Conservation (phyloP, 2,113 vertebrate species). For the Polypterus senegalus region DNA sequence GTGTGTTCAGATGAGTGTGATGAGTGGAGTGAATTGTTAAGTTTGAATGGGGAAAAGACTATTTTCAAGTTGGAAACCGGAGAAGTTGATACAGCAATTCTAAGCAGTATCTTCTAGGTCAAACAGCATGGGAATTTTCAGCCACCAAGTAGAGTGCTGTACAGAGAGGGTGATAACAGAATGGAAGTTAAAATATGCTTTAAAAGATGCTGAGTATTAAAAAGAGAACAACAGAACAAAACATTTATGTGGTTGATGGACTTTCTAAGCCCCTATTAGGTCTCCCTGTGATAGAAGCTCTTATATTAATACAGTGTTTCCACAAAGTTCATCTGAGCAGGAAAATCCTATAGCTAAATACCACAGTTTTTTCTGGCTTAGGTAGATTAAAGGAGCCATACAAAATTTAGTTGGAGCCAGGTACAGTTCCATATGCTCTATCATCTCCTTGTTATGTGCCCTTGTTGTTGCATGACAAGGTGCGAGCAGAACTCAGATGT, state of each 20-base stretch:
- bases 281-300: background rate
- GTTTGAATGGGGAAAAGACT: no score
- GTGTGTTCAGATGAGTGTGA: no score
- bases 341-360: conserved; percentile 7
- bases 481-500: background rate
- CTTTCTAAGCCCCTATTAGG: conserved; percentile 8
- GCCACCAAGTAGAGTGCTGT: conserved; percentile 9
- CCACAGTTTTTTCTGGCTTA: conserved; percentile 16
- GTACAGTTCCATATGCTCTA: background rate
- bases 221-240: conserved; percentile 5
- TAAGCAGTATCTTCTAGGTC: no score
- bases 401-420: conserved; percentile 11
- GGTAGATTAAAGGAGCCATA: conserved; percentile 13
- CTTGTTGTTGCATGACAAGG: conserved; percentile 6
- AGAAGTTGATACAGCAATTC: no score
- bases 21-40: no score
- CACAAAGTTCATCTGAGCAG: conserved; percentile 7
- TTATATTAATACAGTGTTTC: background rate
- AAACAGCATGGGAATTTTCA: background rate
- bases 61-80: no score
- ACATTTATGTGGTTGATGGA: conserved; percentile 12
- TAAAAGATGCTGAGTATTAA: conserved; percentile 10
- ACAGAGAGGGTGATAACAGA: conserved; percentile 9
- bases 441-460: conserved; percentile 11
- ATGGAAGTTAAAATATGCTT: conserved; percentile 11